Base-by-base conservation (phyloP, 2,797 vertebrate genomes). In the Sphaeramia orbicularis region DNA sequence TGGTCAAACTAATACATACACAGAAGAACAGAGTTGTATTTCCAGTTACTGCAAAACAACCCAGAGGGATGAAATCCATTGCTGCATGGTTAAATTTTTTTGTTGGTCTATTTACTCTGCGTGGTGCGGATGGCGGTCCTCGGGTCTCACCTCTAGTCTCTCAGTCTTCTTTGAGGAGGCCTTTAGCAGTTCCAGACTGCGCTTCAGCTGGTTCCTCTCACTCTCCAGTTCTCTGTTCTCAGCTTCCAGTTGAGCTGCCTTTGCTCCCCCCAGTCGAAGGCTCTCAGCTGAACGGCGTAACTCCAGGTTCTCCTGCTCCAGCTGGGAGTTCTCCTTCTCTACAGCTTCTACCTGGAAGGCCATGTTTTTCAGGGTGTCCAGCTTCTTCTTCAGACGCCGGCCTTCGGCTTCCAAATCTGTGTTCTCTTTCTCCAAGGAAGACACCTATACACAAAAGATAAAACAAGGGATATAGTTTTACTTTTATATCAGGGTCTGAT, bases 151-250 rank as follows among this genome's bases (percentile, higher is more conserved):
- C 92, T 99, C 97, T 82, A 99, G 93, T 66, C 97, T 94, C 66
- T 99, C 98, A 0, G 94, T 97, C 85, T 99, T 99, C 87, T 97
- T 99, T 64, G 94, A 96, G 0, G 97, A 97, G 35, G 96, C 96
- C 90, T 95, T 98, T 83, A 98, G 96, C 54, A 99, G 94, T 40
- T 99, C 98, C 59, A 99, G 83, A 71, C 94, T 96, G 61, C 96
- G 96, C 75, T 96, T 95, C 60, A 99, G 83, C 45, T 98, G 98
- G 42, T 93, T 94, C 81, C 95, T 95, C 89, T 99, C 98, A 38
- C 89, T 96, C 91, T 99, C 97, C 51, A 99, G 92, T 83, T 99
- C 98, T 73, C 95, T 93, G 87, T 99, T 99, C 88, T 99, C 98
- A 0, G 95, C 81, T 6, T 99, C 95, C 36, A 99, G 91, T 71